Evolutionary conservation across 2,797 vertebrate species (phyloP).

Genomic region (Falco berigora): DNA sequence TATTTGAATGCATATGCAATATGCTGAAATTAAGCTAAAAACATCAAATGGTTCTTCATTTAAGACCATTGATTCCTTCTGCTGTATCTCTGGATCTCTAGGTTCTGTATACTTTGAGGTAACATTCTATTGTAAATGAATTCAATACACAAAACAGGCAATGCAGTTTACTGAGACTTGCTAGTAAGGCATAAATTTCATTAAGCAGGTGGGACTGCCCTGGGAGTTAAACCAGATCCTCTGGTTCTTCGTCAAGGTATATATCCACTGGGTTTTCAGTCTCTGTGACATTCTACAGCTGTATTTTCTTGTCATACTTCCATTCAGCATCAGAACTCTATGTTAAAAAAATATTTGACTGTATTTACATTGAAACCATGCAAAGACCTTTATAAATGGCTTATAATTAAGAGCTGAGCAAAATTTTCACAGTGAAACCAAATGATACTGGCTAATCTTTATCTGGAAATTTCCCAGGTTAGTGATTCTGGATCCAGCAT

Average conservation of each 20-base stretch:
- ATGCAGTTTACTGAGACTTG: neutral
- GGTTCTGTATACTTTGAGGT: neutral
- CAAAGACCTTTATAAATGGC: neutral
- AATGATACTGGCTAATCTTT: neutral
- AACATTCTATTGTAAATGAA: neutral
- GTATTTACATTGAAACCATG: neutral
- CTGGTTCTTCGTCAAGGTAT: neutral
- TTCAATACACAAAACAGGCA: neutral
- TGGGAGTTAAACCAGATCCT: neutral
- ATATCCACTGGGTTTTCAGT: neutral
- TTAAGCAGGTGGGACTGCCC: neutral
- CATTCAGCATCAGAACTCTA: fast-evolving
- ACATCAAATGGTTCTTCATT: neutral
- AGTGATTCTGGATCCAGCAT: neutral
- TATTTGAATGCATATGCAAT: neutral
- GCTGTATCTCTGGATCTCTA: neutral
- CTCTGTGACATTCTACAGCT: neutral
- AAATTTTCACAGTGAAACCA: neutral
- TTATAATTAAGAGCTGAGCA: neutral
- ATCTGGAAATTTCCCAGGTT: neutral
- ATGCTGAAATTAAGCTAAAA: neutral
- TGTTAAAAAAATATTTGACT: neutral
- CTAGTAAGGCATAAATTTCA: neutral
- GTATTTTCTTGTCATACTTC: neutral
- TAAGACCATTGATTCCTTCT: neutral